These are phyloP conservation scores for Cyprinodon brontotheroides DNA, from an alignment of 2,113 vertebrate genomes.

Conservation along the genomic window DNA sequence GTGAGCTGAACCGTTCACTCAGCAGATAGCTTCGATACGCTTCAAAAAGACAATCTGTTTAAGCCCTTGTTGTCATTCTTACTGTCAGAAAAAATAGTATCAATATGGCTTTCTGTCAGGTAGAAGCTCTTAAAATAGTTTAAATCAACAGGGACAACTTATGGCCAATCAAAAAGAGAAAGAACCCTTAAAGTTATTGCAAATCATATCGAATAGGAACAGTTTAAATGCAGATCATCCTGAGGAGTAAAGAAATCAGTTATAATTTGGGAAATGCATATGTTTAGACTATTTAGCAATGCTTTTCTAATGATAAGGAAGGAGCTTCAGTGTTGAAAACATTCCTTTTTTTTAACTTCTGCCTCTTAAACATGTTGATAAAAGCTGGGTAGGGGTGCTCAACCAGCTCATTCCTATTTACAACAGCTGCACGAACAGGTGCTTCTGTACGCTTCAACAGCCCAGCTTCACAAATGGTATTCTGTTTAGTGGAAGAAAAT, in stretches of 20 bases:
- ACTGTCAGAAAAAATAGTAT: constrained; percentile 27
- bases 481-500: background rate
- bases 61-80: constrained; percentile 19
- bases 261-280: background rate
- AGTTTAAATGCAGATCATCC: background rate
- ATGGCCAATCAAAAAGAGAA: constrained; percentile 15
- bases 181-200: constrained; percentile 7
- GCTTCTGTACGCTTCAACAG: background rate
- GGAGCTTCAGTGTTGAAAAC: background rate
- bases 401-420: constrained; percentile 8
- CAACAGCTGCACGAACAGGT: constrained; percentile 21
- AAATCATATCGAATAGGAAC: background rate
- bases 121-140: constrained; percentile 35
- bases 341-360: background rate
- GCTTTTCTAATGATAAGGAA: background rate
- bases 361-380: background rate
- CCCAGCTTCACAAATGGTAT: background rate
- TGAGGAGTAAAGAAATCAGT: background rate
- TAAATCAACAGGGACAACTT: constrained; percentile 38
- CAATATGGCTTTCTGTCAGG: constrained; percentile 9
- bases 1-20: constrained; percentile 39
- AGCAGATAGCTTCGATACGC: constrained; percentile 11
- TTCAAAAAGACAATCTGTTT: constrained; percentile 51
- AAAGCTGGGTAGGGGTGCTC: background rate
- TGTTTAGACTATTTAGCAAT: background rate